phyloP scores from a whole-genome alignment of 2,113 vertebrate genomes.

The Hepsetus odoe region DNA sequence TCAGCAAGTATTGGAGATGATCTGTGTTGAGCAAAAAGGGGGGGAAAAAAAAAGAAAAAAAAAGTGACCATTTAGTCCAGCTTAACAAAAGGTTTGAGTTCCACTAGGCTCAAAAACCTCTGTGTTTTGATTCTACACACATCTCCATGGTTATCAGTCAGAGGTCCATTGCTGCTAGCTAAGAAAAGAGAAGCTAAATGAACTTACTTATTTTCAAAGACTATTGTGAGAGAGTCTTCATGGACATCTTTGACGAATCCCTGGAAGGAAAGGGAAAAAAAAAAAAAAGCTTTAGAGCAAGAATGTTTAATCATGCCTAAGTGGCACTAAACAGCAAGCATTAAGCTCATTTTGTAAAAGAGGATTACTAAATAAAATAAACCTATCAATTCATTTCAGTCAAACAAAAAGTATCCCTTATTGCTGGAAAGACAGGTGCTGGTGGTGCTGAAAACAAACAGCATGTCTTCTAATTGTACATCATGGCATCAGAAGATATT shows the following conservation, averaged over 20 bases:
- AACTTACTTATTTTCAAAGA: conserved; percentile 95
- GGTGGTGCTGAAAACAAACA: background rate
- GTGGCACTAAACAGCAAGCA: background rate
- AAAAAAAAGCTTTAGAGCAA: background rate
- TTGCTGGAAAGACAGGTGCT: background rate
- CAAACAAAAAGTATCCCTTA: background rate
- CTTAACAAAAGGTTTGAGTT: too few species aligned
- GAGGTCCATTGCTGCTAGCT: background rate
- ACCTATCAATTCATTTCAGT: background rate
- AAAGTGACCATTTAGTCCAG: too few species aligned
- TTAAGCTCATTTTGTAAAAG: background rate
- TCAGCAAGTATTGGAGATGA: too few species aligned
- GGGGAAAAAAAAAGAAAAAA: background rate
- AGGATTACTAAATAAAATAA: background rate
- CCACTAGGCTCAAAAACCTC: background rate
- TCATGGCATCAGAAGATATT: too few species aligned
- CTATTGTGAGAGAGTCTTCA: conserved; percentile 90
- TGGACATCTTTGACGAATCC: conserved; percentile 92
- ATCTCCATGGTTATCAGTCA: too few species aligned
- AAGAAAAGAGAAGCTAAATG: conserved; percentile 1
- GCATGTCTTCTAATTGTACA: too few species aligned
- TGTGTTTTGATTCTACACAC: too few species aligned
- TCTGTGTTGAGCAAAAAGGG: too few species aligned
- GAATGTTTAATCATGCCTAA: background rate
- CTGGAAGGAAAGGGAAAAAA: conserved; percentile 70